phyloP scores from a whole-genome alignment of 1,140 invertebrate genomes.

The Mercenaria mercenaria region DNA sequence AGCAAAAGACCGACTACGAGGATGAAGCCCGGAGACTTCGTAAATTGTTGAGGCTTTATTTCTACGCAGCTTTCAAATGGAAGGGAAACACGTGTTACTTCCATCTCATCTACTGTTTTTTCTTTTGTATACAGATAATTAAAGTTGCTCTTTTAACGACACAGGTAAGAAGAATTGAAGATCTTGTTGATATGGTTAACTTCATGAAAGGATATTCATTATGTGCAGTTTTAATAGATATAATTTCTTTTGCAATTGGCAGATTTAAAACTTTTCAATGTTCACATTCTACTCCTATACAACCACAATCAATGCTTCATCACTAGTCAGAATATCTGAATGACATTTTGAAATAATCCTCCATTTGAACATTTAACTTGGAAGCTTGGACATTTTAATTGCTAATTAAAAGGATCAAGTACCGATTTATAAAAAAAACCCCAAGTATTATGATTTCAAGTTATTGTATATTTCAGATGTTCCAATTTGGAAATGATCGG shows the following conservation, averaged over 20 bases:
- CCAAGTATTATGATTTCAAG: too few species aligned
- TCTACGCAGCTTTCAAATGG: conserved; percentile 20
- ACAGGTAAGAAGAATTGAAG: conserved; percentile 5
- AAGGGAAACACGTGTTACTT: conserved; percentile 16
- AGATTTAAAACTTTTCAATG: neutral
- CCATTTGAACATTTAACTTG: too few species aligned
- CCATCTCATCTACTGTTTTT: neutral
- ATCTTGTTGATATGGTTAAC: too few species aligned
- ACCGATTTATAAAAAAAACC: neutral
- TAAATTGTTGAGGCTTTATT: neutral
- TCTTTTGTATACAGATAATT: conserved; percentile 19
- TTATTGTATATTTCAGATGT: conserved; percentile 10
- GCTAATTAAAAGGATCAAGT: neutral
- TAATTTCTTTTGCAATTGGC: neutral
- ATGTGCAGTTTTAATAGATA: neutral
- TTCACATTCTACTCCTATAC: too few species aligned
- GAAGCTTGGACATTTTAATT: too few species aligned
- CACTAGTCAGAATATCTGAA: neutral
- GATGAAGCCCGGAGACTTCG: neutral
- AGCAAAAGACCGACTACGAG: neutral
- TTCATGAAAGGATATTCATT: too few species aligned
- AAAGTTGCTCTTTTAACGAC: conserved; percentile 16
- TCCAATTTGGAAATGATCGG: conserved; percentile 37
- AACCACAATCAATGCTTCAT: neutral
- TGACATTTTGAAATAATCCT: neutral